These are phyloP conservation scores for Drosophila meridiana DNA, from an alignment of 2,888 invertebrate species.

Conservation along the genomic window DNA sequence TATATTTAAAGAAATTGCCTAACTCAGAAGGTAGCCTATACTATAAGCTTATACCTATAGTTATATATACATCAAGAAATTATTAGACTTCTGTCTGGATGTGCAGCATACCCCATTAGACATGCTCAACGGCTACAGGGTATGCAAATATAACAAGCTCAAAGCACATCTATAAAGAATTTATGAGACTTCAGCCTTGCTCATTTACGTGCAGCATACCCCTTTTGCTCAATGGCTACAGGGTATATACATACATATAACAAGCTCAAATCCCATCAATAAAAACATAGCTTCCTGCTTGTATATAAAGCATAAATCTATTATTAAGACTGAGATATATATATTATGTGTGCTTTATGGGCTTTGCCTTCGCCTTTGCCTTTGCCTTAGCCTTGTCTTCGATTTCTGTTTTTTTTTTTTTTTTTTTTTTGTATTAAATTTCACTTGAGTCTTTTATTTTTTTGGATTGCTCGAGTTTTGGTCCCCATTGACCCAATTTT, in stretches of 20 bases:
- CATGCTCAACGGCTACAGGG: too few relatives aligned
- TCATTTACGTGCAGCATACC: not conserved
- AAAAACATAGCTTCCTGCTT: not conserved
- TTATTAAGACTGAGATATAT: not conserved
- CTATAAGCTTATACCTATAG: not conserved
- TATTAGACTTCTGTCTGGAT: too few relatives aligned
- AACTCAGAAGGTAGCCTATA: not conserved
- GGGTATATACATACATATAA: not conserved
- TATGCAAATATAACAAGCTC: too few relatives aligned
- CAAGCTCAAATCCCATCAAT: conserved; percentile 2
- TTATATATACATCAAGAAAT: too few relatives aligned
- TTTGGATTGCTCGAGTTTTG: conserved; percentile 26
- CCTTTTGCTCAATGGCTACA: not conserved
- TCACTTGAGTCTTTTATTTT: not conserved
- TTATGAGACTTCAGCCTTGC: not conserved
- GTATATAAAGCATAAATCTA: not conserved
- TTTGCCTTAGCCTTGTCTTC: not conserved
- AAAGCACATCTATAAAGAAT: too few relatives aligned
- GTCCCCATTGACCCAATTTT: conserved; percentile 71
- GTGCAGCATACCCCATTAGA: too few relatives aligned
- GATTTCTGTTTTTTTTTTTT: conserved; percentile 1
- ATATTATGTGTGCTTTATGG: not conserved
- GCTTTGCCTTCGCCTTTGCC: not conserved
- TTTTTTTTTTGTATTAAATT: not conserved
- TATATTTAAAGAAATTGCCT: not conserved